Percentiles rank a stretch among this genome's conserved stretches.
phyloP scores from a whole-genome alignment of 1,140 invertebrate species.

The Drosophila murphyi region DNA sequence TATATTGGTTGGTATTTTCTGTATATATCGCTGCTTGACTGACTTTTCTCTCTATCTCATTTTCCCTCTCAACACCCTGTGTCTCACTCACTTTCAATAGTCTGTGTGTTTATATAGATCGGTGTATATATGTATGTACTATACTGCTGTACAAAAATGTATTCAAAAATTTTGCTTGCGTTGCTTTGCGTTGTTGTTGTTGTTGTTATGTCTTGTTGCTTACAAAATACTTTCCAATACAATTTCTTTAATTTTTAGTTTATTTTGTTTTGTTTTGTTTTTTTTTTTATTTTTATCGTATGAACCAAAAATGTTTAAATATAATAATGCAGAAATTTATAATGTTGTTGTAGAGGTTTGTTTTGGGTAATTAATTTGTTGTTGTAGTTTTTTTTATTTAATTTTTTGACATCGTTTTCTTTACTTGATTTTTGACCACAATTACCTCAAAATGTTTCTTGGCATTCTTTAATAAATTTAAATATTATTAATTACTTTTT shows the following conservation, averaged over 20 bases:
- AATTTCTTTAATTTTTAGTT: conserved; percentile 48
- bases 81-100: conserved; percentile 30
- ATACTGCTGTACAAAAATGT: conserved; percentile 70
- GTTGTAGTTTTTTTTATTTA: conserved; percentile 47
- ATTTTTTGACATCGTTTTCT: conserved; percentile 40
- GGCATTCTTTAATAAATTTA: conserved; percentile 64
- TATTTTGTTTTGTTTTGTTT: conserved; percentile 41
- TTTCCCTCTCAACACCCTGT: conserved; percentile 50
- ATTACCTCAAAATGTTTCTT: conserved; percentile 51
- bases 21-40: conserved; percentile 53
- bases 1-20: conserved; percentile 71
- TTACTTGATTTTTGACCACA: conserved; percentile 47
- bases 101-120: conserved; percentile 64
- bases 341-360: conserved; percentile 65
- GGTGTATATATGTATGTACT: conserved; percentile 45
- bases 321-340: conserved; percentile 82
- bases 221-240: conserved; percentile 65
- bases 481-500: conserved; percentile 78
- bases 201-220: conserved; percentile 38
- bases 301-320: conserved; percentile 80
- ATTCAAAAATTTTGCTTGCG: conserved; percentile 71
- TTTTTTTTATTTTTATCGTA: conserved; percentile 72
- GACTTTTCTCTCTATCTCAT: conserved; percentile 46
- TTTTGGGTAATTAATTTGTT: conserved; percentile 52
- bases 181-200: conserved; percentile 59